Percentiles rank a stretch among this genome's conserved stretches.
Conservation (phyloP, 2,113 vertebrate species). For the Capricornis sumatraensis region DNA sequence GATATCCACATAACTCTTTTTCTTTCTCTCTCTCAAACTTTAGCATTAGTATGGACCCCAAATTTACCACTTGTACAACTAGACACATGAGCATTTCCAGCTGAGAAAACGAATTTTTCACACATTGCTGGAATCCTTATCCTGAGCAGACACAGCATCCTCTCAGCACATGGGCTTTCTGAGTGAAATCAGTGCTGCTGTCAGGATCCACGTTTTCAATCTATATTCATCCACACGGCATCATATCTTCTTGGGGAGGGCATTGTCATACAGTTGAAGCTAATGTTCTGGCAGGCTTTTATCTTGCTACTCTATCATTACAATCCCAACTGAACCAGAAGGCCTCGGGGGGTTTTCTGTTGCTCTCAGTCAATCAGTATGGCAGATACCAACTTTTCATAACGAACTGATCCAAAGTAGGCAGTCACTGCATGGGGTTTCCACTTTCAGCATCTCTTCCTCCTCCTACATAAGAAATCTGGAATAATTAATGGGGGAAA, state of each 20-base stretch:
- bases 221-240: conserved; percentile 54
- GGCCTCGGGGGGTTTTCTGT: conserved; percentile 39
- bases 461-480: background rate
- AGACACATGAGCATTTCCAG: conserved; percentile 44
- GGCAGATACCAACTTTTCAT: conserved; percentile 19
- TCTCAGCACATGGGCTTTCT: background rate
- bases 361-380: conserved; percentile 65
- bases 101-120: conserved; percentile 57
- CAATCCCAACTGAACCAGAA: conserved; percentile 67
- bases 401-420: background rate
- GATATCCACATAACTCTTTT: background rate
- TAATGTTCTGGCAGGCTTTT: conserved; percentile 60
- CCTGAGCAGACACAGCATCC: conserved; percentile 5
- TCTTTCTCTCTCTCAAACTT: background rate
- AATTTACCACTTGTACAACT: background rate
- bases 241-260: conserved; percentile 46
- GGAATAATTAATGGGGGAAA: conserved; percentile 1
- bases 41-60: background rate
- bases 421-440: background rate
- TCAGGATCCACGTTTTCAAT: conserved; percentile 53
- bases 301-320: conserved; percentile 63
- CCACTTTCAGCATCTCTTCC: background rate
- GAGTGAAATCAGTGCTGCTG: conserved; percentile 41
- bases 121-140: conserved; percentile 30
- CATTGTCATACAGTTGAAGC: conserved; percentile 46